A percentile compares a stretch with the other conserved stretches of the same genome.
These are phyloP conservation scores for Dascyllus trimaculatus DNA, from an alignment of 2,113 vertebrate genomes.

Conservation along the genomic window DNA sequence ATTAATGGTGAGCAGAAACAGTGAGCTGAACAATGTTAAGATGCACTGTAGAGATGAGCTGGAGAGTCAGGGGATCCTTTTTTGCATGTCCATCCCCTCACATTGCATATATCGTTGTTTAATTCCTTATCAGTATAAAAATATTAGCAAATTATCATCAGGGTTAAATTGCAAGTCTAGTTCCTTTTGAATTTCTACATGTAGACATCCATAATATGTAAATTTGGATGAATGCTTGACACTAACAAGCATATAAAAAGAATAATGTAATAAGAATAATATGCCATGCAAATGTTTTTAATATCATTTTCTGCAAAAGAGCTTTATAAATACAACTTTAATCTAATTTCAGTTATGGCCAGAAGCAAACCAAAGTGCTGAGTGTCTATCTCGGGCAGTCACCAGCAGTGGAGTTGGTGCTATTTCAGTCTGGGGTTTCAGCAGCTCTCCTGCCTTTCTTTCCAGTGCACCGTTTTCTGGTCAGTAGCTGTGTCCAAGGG, in stretches of 20 bases:
- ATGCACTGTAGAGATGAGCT: too few relatives aligned
- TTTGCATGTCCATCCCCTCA: too few relatives aligned
- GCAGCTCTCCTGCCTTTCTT: slow-evolving; percentile 59
- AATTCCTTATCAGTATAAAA: too few relatives aligned
- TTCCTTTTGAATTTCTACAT: background rate
- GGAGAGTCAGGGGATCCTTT: too few relatives aligned
- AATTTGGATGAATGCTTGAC: background rate
- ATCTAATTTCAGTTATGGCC: slow-evolving; percentile 34
- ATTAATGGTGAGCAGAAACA: too few relatives aligned
- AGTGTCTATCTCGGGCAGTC: slow-evolving; percentile 51
- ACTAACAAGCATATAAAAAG: background rate
- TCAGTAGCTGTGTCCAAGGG: slow-evolving; percentile 67
- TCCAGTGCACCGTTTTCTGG: slow-evolving; percentile 68
- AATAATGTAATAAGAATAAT: too few relatives aligned
- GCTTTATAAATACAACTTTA: slow-evolving; percentile 26
- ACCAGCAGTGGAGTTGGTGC: slow-evolving; percentile 40
- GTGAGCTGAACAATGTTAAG: too few relatives aligned
- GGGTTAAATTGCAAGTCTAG: background rate
- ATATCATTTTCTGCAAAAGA: background rate
- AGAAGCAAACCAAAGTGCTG: slow-evolving; percentile 54
- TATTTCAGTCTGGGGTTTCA: slow-evolving; percentile 75
- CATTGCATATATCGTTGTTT: too few relatives aligned
- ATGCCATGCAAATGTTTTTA: slow-evolving; percentile 1
- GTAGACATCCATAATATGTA: background rate
- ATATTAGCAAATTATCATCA: too few relatives aligned